Evolutionary conservation across 2,888 invertebrate species (phyloP), one percentile per base, ranked within the genome.

Genomic region (Synergus umbraculus): DNA sequence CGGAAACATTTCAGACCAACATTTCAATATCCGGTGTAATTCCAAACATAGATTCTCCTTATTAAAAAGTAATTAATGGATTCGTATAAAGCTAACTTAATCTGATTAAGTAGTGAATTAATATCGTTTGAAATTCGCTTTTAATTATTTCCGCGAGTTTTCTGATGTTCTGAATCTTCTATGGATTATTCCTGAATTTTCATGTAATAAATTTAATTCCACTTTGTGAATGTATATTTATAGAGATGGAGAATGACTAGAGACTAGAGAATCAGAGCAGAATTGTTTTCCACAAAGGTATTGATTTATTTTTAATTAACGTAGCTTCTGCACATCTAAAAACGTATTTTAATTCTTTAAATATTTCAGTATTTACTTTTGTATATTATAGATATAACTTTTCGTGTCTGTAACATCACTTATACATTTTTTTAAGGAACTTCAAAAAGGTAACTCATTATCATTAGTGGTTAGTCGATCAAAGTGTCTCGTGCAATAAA

Each of bases 401-500:
- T n/a, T 7, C 4, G 7, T 7, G 49, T 0, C n/a, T 3, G 5
- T 7, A 5, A n/a, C 15, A 49, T 60, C 22, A 22, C 22, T 60
- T 60, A 60, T 22, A 60, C 18, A 60, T 12, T 66, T 43, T 44
- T 41, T 44, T 46, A 0, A 13, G 18, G 46, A 44, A 1, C 22
- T 69, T 12, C 49, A 22, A 49, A 54, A 37, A 54, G 15, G n/a
- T 49, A 73, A 37, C 49, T 73, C 29, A 73, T 73, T 73, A 73
- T 54, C 37, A 37, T 49, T 73, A 10, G 73, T 41, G 54, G 41
- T 49, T 73, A n/a, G 73, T 73, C 73, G 54, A 54, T n/a, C 10
- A 37, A 54, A 73, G 54, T 29, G 73, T 54, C 49, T 73, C 4
- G 12, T 49, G 37, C 46, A 54, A 73, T 73, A 73, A 73, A 54